Base-by-base conservation (phyloP, 2,113 vertebrate species). In the Saccopteryx bilineata region DNA sequence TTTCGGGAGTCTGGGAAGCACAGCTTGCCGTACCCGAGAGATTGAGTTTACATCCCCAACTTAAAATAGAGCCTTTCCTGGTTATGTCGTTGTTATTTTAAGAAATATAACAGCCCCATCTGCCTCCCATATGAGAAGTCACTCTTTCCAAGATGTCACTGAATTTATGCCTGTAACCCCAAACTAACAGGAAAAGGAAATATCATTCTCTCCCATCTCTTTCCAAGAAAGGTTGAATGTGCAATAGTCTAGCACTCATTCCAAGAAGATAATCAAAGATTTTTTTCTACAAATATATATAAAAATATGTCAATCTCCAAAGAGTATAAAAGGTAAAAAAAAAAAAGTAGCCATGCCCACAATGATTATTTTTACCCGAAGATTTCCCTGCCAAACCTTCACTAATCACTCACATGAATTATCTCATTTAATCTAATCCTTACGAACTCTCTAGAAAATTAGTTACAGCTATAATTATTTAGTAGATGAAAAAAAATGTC, bases 101-200 rank as follows among this genome's bases (percentile, higher is more conserved):
- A 96, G 97, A 97, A 96, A 96, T 91, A 97, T 96, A 96, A 98
- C 97, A 97, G 96, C 60, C 96, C 96, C 97, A 98, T 97, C 97
- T 98, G 96, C 91, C 96, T 97, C 85, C 91, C 84, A 75, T 94
- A 97, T 96, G 95, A 97, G 83, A 97, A 98, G 89, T 96, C 95
- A 97, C 86, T 98, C 96, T 94, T 96, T 96, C 94, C 95, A 98
- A 97, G 97, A 97, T 97, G 96, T 97, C 97, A 96, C 39, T 91
- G 97, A 96, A 97, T 97, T 96, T 96, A 96, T 90, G 94, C 74
- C 91, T 95, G 15, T 97, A 96, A 96, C 97, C 96, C 96, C 69
- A 95, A 97, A 93, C 88, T 96, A 96, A 96, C 96, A 97, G 97
- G 96, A 97, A 98, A 95, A 97, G 95, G 96, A 98, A 98, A 96